Percentiles rank a stretch among this genome's conserved stretches.
Conservation (phyloP, 2,797 vertebrate species). For the Enteromius mattozi region DNA sequence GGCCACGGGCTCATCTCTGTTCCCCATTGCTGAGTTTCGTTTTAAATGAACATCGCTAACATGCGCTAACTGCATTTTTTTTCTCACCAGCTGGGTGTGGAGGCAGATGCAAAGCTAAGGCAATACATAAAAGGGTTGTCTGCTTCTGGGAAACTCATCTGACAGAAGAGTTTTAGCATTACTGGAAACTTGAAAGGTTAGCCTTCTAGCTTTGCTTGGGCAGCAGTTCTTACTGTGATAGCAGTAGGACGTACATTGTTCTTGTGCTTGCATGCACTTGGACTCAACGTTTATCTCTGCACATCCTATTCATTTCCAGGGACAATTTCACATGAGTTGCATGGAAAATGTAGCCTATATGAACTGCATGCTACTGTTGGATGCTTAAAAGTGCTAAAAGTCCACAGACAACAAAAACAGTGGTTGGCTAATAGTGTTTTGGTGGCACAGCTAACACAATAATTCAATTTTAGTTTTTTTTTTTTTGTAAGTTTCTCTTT, state of each 20-base stretch:
- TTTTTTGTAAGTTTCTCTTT: neutral
- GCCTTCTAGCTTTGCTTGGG: conserved; percentile 49
- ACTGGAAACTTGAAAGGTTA: conserved; percentile 65
- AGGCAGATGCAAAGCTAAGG: conserved; percentile 63
- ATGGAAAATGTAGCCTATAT: neutral
- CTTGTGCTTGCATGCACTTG: conserved; percentile 26
- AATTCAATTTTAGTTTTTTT: neutral
- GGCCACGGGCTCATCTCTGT: conserved; percentile 52
- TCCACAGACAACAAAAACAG: neutral
- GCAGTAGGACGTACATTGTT: neutral
- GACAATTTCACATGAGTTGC: neutral
- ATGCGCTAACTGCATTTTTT: conserved; percentile 27
- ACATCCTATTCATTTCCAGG: neutral
- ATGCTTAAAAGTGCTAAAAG: neutral
- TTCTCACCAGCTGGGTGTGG: conserved; percentile 63
- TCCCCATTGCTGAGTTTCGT: conserved; percentile 59
- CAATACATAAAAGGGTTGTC: conserved; percentile 52
- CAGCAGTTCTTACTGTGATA: conserved; percentile 43
- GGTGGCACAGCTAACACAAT: neutral
- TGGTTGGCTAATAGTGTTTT: neutral
- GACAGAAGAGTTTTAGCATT: conserved; percentile 63
- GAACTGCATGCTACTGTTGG: neutral
- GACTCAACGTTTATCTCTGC: neutral
- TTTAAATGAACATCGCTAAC: conserved; percentile 41
- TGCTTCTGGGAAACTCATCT: conserved; percentile 66